phyloP scores from a whole-genome alignment of 2,888 invertebrate genomes.

The Cotesia congregata region DNA sequence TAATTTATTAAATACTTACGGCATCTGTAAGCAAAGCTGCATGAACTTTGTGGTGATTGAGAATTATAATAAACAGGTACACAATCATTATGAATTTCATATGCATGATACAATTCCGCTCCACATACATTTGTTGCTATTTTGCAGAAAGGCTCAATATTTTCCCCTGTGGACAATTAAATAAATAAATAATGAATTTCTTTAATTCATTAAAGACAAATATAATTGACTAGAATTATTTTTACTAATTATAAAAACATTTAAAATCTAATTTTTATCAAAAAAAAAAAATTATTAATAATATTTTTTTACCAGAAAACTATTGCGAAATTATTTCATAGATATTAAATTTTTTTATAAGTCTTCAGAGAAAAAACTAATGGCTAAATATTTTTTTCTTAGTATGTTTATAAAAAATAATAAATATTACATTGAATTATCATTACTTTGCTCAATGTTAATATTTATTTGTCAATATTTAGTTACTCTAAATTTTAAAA shows the following conservation, averaged over 20 bases:
- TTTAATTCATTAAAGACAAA: background rate
- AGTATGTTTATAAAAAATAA: too few species aligned
- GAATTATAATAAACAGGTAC: constrained; percentile 52
- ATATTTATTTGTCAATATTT: background rate
- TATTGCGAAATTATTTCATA: too few species aligned
- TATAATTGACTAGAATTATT: background rate
- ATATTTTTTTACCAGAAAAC: too few species aligned
- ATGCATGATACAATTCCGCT: constrained; percentile 42
- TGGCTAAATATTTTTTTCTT: too few species aligned
- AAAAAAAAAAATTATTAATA: too few species aligned
- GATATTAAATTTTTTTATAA: too few species aligned
- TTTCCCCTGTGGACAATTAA: constrained; percentile 48
- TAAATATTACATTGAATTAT: too few species aligned
- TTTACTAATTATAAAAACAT: background rate
- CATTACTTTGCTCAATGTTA: background rate
- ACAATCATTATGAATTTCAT: constrained; percentile 51
- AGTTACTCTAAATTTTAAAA: background rate
- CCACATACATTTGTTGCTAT: constrained; percentile 47
- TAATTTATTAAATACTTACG: constrained; percentile 54
- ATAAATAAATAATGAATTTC: background rate
- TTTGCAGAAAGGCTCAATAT: constrained; percentile 58
- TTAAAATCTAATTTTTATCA: too few species aligned
- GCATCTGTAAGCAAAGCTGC: constrained; percentile 54
- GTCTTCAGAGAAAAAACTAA: too few species aligned
- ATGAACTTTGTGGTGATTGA: constrained; percentile 50